Evolutionary conservation across 2,113 vertebrate genomes (phyloP).

Genomic region (Grallaria varia): DNA sequence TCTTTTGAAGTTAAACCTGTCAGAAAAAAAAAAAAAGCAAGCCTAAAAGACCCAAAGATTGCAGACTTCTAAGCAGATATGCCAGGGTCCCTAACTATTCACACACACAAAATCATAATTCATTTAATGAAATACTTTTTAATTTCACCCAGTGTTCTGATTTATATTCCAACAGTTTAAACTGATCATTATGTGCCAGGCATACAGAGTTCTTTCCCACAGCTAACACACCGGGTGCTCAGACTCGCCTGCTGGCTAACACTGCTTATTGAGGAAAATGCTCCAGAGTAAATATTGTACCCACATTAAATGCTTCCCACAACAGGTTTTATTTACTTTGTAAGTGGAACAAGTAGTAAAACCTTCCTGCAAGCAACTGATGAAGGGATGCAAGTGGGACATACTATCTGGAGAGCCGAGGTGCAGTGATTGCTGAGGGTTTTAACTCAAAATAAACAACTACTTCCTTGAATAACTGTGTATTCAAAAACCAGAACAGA

Average conservation of each 20-base stretch:
- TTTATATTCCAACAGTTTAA: conserved; percentile 24
- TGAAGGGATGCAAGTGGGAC: background rate
- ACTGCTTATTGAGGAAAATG: background rate
- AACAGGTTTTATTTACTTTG: conserved; percentile 34
- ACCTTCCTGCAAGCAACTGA: background rate
- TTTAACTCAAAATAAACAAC: conserved; percentile 24
- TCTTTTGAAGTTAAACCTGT: background rate
- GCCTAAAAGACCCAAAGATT: background rate
- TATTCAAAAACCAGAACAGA: background rate
- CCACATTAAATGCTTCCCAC: background rate
- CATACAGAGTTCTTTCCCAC: background rate
- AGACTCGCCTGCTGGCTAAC: background rate
- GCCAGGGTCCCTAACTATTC: background rate
- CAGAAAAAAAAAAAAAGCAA: background rate
- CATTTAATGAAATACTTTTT: background rate
- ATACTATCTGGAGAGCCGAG: background rate
- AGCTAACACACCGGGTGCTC: background rate
- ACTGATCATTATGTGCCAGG: background rate
- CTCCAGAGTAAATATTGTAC: conserved; percentile 8
- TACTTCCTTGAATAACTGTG: background rate
- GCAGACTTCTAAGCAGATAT: background rate
- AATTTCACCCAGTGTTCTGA: background rate
- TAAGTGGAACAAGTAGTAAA: background rate
- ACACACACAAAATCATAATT: background rate
- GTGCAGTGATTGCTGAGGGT: background rate